Evolutionary conservation across 2,888 invertebrate genomes (phyloP).

Genomic region (Sipunculus nudus): DNA sequence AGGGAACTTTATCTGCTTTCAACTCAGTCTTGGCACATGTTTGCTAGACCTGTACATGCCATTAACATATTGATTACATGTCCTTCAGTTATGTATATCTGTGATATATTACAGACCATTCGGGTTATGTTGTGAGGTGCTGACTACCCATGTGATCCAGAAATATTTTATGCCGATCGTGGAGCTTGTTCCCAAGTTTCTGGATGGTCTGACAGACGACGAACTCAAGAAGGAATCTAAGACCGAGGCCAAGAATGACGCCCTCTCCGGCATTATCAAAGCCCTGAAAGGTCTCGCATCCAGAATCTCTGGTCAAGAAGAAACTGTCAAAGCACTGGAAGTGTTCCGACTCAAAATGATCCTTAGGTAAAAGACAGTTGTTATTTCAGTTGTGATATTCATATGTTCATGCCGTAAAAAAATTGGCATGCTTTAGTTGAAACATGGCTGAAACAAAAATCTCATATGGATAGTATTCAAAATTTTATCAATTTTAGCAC

Average conservation of each 20-base stretch:
- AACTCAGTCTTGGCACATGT: too few relatives aligned
- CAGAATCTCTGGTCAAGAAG: constrained; percentile 78
- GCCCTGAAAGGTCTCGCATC: constrained; percentile 89
- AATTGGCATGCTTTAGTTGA: too few relatives aligned
- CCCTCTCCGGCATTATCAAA: constrained; percentile 92
- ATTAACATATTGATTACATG: too few relatives aligned
- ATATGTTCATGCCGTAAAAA: too few relatives aligned
- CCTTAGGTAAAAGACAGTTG: constrained; percentile 70
- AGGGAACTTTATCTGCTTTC: too few relatives aligned
- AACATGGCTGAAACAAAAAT: too few relatives aligned
- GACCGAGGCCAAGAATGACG: constrained; percentile 92
- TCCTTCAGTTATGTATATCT: neutral
- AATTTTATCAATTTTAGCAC: too few relatives aligned
- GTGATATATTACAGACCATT: constrained; percentile 75
- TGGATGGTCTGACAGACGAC: constrained; percentile 93
- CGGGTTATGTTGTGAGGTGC: constrained; percentile 88
- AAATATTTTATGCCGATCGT: constrained; percentile 92
- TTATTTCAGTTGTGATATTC: too few relatives aligned
- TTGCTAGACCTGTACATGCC: too few relatives aligned
- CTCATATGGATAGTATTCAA: too few relatives aligned
- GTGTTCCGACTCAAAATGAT: constrained; percentile 97
- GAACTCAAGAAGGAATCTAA: constrained; percentile 95
- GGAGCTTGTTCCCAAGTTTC: constrained; percentile 71
- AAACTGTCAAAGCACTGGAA: constrained; percentile 82
- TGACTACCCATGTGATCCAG: constrained; percentile 88